A percentile compares a stretch with the other conserved stretches of the same genome.
These are phyloP conservation scores for Varanus salvator DNA, from an alignment of 2,113 vertebrate species.

Conservation along the genomic window DNA sequence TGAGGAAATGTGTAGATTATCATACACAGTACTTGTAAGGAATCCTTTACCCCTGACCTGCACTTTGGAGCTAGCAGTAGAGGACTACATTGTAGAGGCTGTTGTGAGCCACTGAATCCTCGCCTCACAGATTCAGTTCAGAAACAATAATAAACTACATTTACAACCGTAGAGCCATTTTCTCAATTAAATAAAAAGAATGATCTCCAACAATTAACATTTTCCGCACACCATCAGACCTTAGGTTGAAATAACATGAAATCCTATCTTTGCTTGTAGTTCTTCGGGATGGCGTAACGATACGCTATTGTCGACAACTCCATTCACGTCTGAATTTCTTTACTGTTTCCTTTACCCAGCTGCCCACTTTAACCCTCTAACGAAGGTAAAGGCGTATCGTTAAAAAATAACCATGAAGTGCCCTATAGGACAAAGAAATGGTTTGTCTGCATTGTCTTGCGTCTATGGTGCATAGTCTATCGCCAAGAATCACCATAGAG, in stretches of 20 bases:
- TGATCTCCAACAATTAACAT: neutral
- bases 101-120: neutral
- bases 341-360: too few relatives aligned
- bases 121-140: neutral
- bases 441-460: rapidly evolving
- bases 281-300: neutral
- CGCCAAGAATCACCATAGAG: neutral
- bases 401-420: neutral
- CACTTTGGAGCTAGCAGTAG: neutral
- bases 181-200: neutral
- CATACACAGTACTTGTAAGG: neutral
- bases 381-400: neutral
- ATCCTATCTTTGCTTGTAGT: neutral
- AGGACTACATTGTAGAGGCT: neutral
- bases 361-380: neutral
- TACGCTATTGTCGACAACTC: neutral
- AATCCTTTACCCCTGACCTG: neutral
- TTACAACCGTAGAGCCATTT: neutral
- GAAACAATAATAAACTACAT: neutral
- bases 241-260: neutral
- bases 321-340: neutral
- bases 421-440: neutral
- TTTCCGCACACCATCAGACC: neutral
- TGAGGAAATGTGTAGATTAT: neutral
- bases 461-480: neutral